A percentile compares a stretch with the other conserved stretches of the same genome.
Evolutionary conservation across 2,888 invertebrate species (phyloP).

Genomic region (Onchidella celtica): DNA sequence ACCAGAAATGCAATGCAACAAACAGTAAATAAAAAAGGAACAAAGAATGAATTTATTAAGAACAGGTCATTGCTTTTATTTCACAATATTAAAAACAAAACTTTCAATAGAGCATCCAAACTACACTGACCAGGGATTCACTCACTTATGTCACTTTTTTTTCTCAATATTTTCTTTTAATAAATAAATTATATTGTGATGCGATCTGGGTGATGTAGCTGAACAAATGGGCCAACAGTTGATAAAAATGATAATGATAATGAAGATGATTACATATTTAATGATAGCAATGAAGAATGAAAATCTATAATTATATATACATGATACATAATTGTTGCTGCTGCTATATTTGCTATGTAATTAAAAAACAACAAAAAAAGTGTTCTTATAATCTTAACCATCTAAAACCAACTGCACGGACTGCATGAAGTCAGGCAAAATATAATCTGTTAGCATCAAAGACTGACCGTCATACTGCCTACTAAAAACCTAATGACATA

Average conservation of each 20-base stretch:
- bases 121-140: background rate
- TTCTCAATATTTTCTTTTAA: background rate
- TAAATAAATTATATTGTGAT: background rate
- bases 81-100: background rate
- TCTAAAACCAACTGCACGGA: background rate
- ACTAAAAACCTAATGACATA: too few species aligned
- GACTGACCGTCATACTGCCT: too few species aligned
- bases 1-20: background rate
- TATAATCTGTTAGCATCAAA: too few species aligned
- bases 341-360: too few species aligned
- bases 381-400: too few species aligned
- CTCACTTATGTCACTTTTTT: too few species aligned
- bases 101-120: background rate
- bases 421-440: too few species aligned
- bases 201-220: background rate
- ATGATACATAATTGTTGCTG: background rate
- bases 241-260: background rate
- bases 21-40: background rate
- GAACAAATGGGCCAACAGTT: background rate
- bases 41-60: background rate
- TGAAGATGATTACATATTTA: background rate
- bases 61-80: background rate
- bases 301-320: background rate
- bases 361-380: too few species aligned
- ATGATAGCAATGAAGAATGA: background rate